Evolutionary conservation across 2,113 vertebrate species (phyloP).

Genomic region (Clarias macrocephalus): DNA sequence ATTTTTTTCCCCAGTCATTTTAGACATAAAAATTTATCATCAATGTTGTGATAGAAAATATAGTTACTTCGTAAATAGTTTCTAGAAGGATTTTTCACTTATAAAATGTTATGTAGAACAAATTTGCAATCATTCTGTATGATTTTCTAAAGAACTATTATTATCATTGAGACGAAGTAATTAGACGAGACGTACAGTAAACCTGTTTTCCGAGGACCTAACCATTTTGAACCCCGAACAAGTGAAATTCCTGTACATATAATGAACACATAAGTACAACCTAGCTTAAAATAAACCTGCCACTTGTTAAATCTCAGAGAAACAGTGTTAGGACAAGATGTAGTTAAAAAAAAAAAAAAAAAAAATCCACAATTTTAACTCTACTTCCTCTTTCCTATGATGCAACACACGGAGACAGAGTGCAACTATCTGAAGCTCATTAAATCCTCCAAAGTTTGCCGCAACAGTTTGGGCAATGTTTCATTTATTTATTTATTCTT

Average conservation of each 20-base stretch:
- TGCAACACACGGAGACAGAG: background rate
- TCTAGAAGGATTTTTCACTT: background rate
- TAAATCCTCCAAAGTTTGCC: slow-evolving; percentile 11
- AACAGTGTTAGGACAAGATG: background rate
- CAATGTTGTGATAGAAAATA: too few relatives aligned
- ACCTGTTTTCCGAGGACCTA: background rate
- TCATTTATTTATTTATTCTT: background rate
- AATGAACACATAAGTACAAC: background rate
- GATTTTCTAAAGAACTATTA: too few relatives aligned
- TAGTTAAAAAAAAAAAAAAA: background rate
- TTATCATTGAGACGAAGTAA: too few relatives aligned
- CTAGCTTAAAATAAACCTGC: background rate
- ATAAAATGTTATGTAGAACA: background rate
- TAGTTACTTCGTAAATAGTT: too few relatives aligned
- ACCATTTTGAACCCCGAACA: background rate
- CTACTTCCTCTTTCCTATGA: slow-evolving; percentile 18
- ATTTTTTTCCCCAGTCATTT: too few relatives aligned
- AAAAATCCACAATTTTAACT: background rate
- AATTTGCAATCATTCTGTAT: too few relatives aligned
- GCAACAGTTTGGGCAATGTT: background rate
- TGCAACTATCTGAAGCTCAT: slow-evolving; percentile 10
- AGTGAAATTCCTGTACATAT: background rate
- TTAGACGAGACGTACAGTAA: background rate
- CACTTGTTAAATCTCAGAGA: background rate
- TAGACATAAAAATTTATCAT: too few relatives aligned